These are phyloP conservation scores for Stichopus horrens DNA, from an alignment of 53 echinoderm and acorn worm species.

Conservation along the genomic window DNA sequence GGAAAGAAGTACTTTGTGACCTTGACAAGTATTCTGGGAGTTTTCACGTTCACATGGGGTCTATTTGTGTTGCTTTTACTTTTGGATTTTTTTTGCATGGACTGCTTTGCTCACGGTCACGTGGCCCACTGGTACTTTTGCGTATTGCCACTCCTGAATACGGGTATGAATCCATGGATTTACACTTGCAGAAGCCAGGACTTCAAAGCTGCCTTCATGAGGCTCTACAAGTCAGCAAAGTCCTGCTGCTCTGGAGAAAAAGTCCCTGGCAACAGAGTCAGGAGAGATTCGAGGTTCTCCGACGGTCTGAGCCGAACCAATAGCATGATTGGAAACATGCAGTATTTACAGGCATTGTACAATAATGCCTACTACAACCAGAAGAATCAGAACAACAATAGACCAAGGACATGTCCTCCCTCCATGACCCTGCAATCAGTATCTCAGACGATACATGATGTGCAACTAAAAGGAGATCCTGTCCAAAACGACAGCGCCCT, in stretches of 20 bases:
- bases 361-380: conserved; percentile 58
- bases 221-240: conserved; percentile 56
- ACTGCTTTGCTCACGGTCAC: conserved; percentile 40
- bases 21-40: conserved; percentile 80
- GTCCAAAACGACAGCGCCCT: background rate
- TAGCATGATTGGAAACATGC: conserved; percentile 81
- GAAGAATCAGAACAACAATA: conserved; percentile 53
- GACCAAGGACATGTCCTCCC: background rate
- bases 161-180: conserved; percentile 83
- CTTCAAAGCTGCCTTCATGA: conserved; percentile 83
- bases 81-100: conserved; percentile 62
- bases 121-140: conserved; percentile 69
- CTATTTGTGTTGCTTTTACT: conserved; percentile 56
- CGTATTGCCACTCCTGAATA: conserved; percentile 69
- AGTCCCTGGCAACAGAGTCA: conserved; percentile 32
- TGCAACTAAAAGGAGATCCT: conserved; percentile 1
- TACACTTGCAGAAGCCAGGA: conserved; percentile 86
- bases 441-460: background rate
- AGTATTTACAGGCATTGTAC: conserved; percentile 79
- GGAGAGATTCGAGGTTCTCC: conserved; percentile 68
- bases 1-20: conserved; percentile 92
- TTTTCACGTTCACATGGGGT: conserved; percentile 82
- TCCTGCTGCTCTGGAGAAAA: conserved; percentile 51
- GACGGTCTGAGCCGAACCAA: conserved; percentile 89
- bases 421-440: background rate